Base-by-base conservation (phyloP, 2,113 vertebrate genomes). In the Ctenomys sociabilis region DNA sequence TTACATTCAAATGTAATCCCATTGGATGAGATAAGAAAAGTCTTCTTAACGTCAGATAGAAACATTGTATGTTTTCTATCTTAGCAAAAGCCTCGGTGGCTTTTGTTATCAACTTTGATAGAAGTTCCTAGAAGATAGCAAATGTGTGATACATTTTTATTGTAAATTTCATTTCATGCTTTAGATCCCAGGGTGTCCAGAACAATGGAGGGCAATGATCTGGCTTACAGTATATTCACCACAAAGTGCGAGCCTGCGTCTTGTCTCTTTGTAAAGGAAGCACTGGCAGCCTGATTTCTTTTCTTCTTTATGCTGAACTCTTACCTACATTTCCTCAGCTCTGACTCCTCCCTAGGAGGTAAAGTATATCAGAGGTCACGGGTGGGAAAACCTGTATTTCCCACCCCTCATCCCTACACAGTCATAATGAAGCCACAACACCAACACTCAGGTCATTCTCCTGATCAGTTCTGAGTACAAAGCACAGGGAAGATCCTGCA, bases 221-320 rank as follows among this genome's bases (percentile, higher is more conserved):
- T 97, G 97, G 98, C 98, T 98, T 97, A 98, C 73, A 97, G 97
- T 98, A 97, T 97, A 97, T 97, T 98, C 97, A 97, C 94, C 97
- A 88, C 94, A 97, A 97, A 98, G 88, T 68, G 88, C 95, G 97
- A 59, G 87, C 97, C 97, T 98, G 68, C 94, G 97, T 98, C 97
- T 98, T 93, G 93, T 81, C 94, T 96, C 83, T 98, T 85, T 86
- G 73, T 94, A 94, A 96, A 98, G 87, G 95, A 98, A 97, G 92
- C 66, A 95, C 0, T 1, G 92, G 87, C 87, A 97, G 92, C 66
- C 64, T 94, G 95, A 93, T 92, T 98, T 96, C 91, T 86, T 32
- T 88, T 87, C 89, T 97, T 88, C 90, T 96, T 95, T 97, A 96
- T 86, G 30, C 22, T 24, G 73, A n/a, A 49, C 45, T 93, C 24